These are phyloP conservation scores for Eurosta solidaginis DNA, from an alignment of 1,140 invertebrate genomes.

Conservation along the genomic window DNA sequence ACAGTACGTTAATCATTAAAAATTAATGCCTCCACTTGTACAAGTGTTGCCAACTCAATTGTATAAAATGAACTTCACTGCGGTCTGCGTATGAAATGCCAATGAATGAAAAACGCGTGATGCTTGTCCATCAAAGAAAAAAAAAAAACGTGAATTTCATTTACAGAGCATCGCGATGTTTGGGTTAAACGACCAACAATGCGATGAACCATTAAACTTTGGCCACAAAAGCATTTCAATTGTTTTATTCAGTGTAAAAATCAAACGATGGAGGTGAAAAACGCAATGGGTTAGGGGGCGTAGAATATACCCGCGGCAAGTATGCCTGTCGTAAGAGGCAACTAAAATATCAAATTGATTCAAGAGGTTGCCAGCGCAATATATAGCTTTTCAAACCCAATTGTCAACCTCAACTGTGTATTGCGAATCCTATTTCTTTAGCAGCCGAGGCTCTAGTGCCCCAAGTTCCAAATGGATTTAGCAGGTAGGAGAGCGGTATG, in stretches of 20 bases:
- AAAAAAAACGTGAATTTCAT: background rate
- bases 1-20: conserved; percentile 2
- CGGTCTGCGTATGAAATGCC: background rate
- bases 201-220: background rate
- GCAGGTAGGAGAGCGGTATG: too few relatives aligned
- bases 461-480: too few relatives aligned
- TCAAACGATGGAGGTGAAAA: background rate
- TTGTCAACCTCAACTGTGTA: too few relatives aligned
- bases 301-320: too few relatives aligned
- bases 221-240: background rate
- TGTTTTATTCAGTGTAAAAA: background rate
- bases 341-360: too few relatives aligned
- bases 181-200: background rate
- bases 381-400: too few relatives aligned
- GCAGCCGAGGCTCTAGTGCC: too few relatives aligned
- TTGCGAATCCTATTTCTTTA: too few relatives aligned
- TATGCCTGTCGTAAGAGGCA: too few relatives aligned
- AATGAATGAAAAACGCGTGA: background rate
- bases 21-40: conserved; percentile 10
- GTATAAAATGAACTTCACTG: background rate
- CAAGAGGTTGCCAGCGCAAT: too few relatives aligned
- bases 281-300: background rate
- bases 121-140: background rate
- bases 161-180: background rate
- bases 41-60: conserved; percentile 22